Evolutionary conservation across 2,888 invertebrate genomes (phyloP).

Genomic region (Spodoptera exigua): DNA sequence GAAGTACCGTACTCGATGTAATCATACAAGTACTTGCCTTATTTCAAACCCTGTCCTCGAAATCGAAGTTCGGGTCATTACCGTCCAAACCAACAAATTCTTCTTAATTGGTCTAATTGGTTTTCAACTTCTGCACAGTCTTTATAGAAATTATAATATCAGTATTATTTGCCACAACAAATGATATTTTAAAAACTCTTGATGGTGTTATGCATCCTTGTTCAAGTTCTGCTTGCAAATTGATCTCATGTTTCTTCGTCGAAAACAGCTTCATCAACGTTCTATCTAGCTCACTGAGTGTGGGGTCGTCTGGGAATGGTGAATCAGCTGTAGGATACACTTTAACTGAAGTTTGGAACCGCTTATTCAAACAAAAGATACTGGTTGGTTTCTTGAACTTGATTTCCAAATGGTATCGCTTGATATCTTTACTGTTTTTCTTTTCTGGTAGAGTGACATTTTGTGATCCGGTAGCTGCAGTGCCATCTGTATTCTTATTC

Average conservation of each 20-base stretch:
- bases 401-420: conserved; percentile 35
- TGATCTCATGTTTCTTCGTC: conserved; percentile 37
- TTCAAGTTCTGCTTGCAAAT: conserved; percentile 28
- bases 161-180: conserved; percentile 39
- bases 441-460: background rate
- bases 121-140: conserved; percentile 22
- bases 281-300: conserved; percentile 27
- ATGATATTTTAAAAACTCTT: conserved; percentile 37
- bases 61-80: no score
- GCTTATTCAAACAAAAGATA: conserved; percentile 28
- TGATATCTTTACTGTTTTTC: background rate
- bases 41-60: no score
- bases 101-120: background rate
- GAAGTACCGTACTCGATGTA: no score
- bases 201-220: conserved; percentile 35
- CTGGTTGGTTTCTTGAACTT: conserved; percentile 31
- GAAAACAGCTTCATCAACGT: conserved; percentile 28
- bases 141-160: conserved; percentile 31
- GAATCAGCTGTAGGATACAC: conserved; percentile 31
- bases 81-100: background rate
- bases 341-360: conserved; percentile 29
- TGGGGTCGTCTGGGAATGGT: conserved; percentile 29
- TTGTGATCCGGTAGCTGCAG: background rate
- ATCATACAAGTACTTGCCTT: no score
- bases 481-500: conserved; percentile 20